These are phyloP conservation scores for Mythimna pallens DNA, from an alignment of 2,888 invertebrate species.

Conservation along the genomic window DNA sequence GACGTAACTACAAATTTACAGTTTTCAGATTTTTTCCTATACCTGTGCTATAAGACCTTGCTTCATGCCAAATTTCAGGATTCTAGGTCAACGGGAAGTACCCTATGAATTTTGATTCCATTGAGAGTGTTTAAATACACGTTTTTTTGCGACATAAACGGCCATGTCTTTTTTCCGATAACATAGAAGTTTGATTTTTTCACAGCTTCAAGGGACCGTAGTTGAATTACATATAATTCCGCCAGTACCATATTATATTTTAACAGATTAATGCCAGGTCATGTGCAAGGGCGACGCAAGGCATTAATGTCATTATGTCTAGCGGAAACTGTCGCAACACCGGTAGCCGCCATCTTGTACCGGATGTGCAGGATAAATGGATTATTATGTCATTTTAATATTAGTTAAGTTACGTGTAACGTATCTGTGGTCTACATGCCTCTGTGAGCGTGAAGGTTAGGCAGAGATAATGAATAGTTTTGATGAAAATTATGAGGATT, in stretches of 20 bases:
- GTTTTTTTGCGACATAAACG: no score
- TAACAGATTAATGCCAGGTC: slow-evolving; percentile 29
- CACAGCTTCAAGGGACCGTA: no score
- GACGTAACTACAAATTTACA: no score
- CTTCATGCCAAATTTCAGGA: no score
- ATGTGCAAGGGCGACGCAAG: slow-evolving; percentile 34
- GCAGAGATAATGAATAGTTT: neutral
- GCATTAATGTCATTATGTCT: slow-evolving; percentile 35
- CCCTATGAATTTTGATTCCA: no score
- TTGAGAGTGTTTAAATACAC: no score
- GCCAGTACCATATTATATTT: neutral
- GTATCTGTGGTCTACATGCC: neutral
- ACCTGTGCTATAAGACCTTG: no score
- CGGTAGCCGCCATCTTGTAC: slow-evolving; percentile 40
- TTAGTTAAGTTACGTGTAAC: neutral
- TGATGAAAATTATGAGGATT: neutral
- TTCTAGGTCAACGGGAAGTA: no score
- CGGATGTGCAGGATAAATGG: slow-evolving; percentile 29
- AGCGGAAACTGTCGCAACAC: slow-evolving; percentile 7
- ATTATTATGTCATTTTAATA: slow-evolving; percentile 23
- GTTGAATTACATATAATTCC: neutral
- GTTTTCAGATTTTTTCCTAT: no score
- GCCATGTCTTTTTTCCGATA: no score
- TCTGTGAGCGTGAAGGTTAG: slow-evolving; percentile 5
- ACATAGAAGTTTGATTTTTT: no score